Evolutionary conservation across 2,113 vertebrate genomes (phyloP), one percentile per base, ranked within the genome.

Genomic region (Picathartes gymnocephalus): DNA sequence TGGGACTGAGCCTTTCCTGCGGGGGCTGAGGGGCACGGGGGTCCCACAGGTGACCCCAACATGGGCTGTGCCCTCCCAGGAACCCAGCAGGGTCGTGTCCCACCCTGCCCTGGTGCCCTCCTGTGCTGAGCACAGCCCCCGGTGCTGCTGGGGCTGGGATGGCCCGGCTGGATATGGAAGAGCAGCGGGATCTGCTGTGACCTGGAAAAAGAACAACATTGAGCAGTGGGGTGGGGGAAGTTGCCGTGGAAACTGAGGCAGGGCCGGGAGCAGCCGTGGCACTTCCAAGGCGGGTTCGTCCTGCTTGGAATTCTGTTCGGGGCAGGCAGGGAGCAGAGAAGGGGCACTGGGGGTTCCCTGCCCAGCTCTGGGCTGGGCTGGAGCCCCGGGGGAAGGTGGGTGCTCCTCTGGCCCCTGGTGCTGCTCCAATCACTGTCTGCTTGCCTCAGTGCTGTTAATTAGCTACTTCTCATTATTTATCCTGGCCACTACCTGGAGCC

Each of bases 91-190:
- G 70, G 18, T 5, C 2, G 0, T 5, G 19, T 61, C 57, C 58
- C 33, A 4, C 68, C 71, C 71, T 69, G 54, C 40, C 27, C 78
- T 2, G 8, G 15, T 73, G 35, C 40, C 60, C 65, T 65, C 15
- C 54, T 15, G 39, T 2, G 60, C 13, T 0, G 7, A 44, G 44
- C 62, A 25, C 57, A 27, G 0, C 42, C 57, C 39, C 23, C 3
- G 2, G 18, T 3, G n/a, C 14, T 40, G 68, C 72, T 6, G 73
- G 48, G 1, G 4, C 31, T 14, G 42, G 90, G 42, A 3, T 2
- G 62, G 7, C 0, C 65, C 1, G 2, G 9, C 9, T 15, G 78
- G 51, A 16, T 7, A 2, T 1, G 3, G 8, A 23, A 62, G 42
- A 47, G 80, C 83, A 81, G 81, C 65, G 28, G 69, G 69, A 19